These are phyloP conservation scores for Matsumyia berberina DNA, from an alignment of 2,888 invertebrate genomes.

Conservation along the genomic window DNA sequence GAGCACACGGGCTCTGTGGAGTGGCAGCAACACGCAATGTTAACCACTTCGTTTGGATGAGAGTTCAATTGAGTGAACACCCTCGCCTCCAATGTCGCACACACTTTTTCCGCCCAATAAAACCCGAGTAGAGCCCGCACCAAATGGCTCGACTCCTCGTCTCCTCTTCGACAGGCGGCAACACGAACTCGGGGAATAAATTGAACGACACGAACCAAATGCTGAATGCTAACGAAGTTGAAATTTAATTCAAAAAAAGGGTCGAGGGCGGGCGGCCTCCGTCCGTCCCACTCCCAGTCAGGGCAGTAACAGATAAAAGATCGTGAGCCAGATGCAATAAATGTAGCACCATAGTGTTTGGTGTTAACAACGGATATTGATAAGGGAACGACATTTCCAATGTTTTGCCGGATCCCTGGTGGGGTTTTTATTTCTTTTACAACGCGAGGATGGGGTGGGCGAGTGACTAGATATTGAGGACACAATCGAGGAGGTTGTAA, in stretches of 20 bases:
- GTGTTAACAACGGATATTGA: slow-evolving; percentile 48
- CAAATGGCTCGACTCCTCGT: not conserved
- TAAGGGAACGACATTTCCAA: slow-evolving; percentile 22
- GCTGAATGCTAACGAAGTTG: slow-evolving; percentile 52
- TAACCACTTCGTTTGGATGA: slow-evolving; percentile 43
- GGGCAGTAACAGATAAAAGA: slow-evolving; percentile 50
- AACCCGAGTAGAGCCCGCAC: slow-evolving; percentile 5
- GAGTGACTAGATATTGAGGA: not conserved
- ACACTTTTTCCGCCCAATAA: slow-evolving; percentile 12
- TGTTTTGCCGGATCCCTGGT: slow-evolving; percentile 11
- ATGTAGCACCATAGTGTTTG: slow-evolving; percentile 39
- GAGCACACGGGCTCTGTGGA: slow-evolving; percentile 11
- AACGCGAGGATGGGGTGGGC: not conserved
- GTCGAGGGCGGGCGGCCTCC: not conserved
- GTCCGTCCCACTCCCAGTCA: no score
- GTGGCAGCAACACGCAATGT: slow-evolving; percentile 32
- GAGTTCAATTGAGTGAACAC: slow-evolving; percentile 54
- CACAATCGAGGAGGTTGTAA: not conserved
- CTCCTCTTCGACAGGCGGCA: not conserved
- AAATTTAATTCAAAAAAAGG: slow-evolving; percentile 43
- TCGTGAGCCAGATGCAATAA: slow-evolving; percentile 67
- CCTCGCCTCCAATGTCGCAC: slow-evolving; percentile 8
- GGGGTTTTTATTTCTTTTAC: slow-evolving; percentile 9
- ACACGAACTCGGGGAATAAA: slow-evolving; percentile 49
- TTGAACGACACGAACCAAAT: slow-evolving; percentile 27